These are phyloP conservation scores for Ophion ellenae DNA, from an alignment of 2,888 invertebrate genomes.

Conservation along the genomic window DNA sequence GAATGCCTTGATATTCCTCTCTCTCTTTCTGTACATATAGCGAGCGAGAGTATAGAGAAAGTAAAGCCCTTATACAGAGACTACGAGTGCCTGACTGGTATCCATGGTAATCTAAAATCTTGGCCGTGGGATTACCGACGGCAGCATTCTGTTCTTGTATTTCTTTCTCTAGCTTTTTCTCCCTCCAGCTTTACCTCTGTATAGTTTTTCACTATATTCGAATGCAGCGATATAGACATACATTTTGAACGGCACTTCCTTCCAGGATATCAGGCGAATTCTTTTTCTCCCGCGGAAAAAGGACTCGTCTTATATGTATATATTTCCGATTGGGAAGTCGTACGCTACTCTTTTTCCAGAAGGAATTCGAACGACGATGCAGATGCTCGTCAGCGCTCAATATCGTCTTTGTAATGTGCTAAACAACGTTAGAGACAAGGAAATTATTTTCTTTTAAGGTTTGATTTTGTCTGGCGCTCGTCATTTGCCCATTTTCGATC, in stretches of 20 bases:
- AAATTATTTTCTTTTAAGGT: too few species aligned
- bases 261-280: slow-evolving; percentile 39
- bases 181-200: slow-evolving; percentile 29
- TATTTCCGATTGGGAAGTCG: not conserved
- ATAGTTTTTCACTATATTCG: slow-evolving; percentile 56
- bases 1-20: slow-evolving; percentile 47
- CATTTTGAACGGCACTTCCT: slow-evolving; percentile 44
- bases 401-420: too few species aligned
- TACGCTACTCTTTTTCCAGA: not conserved
- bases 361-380: not conserved
- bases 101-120: slow-evolving; percentile 67
- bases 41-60: slow-evolving; percentile 21
- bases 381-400: not conserved
- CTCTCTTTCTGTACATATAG: slow-evolving; percentile 20
- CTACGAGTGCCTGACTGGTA: slow-evolving; percentile 55
- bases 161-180: slow-evolving; percentile 6
- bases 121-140: slow-evolving; percentile 63
- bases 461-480: too few species aligned
- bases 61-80: slow-evolving; percentile 49
- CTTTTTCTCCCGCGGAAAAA: not conserved
- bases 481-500: too few species aligned
- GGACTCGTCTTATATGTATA: not conserved
- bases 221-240: slow-evolving; percentile 55
- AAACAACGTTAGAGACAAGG: too few species aligned
- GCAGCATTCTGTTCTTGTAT: slow-evolving; percentile 36